Evolutionary conservation across 2,113 vertebrate genomes (phyloP).

Genomic region (Dipodomys ordii): DNA sequence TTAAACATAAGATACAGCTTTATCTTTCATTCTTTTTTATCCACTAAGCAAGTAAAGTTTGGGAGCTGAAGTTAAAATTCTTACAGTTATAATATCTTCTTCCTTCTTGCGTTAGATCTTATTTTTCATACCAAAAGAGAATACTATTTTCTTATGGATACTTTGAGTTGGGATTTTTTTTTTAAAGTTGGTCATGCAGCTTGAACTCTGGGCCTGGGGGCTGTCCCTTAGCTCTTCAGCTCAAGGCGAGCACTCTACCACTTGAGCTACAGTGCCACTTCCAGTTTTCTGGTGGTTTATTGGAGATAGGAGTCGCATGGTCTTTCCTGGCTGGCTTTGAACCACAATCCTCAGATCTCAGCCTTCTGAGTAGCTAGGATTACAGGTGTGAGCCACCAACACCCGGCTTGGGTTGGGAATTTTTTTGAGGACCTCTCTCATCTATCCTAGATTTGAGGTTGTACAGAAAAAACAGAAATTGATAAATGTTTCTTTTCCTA

Average conservation of each 20-base stretch:
- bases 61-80: slow-evolving; percentile 59
- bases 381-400: too few species aligned
- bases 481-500: neutral
- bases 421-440: neutral
- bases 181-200: too few species aligned
- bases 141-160: slow-evolving; percentile 10
- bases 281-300: too few species aligned
- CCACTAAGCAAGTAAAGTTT: slow-evolving; percentile 59
- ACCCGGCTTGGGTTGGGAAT: neutral
- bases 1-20: slow-evolving; percentile 76
- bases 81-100: slow-evolving; percentile 26
- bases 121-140: slow-evolving; percentile 46
- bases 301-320: too few species aligned
- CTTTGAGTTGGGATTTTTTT: neutral
- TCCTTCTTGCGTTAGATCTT: slow-evolving; percentile 33
- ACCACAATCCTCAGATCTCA: too few species aligned
- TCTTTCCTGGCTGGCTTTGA: too few species aligned
- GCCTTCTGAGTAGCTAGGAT: too few species aligned
- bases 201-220: too few species aligned
- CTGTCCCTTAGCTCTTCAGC: too few species aligned
- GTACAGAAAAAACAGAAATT: neutral
- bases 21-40: slow-evolving; percentile 80
- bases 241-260: too few species aligned
- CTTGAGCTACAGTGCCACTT: too few species aligned
- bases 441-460: neutral